Evolutionary conservation across 1,140 invertebrate species (phyloP), one percentile per base, ranked within the genome.

Genomic region (Microplitis demolitor): DNA sequence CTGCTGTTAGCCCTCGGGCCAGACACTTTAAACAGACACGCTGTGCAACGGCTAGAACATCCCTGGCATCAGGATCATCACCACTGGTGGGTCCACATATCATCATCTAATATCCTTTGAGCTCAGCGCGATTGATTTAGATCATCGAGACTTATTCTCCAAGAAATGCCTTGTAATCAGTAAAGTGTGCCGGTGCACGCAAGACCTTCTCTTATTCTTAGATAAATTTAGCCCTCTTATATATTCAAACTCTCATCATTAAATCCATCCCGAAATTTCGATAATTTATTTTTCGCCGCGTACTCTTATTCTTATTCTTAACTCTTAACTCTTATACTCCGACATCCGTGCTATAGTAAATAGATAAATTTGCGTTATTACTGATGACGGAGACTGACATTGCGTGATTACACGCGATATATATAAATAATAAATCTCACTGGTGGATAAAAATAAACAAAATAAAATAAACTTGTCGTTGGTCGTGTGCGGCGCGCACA

Each of bases 101-200:
- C 45, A 31, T 51, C 66, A 24, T 35, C 24, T 53, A 24, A 31
- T 6, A 8, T 53, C 66, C 63, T 11, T 45, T 67, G 16, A 31
- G 24, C 9, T 70, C 9, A 39, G 6, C 9, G 54, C 71, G 64
- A 72, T 72, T 72, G 71, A 72, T 72, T 72, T 72, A 72, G 51
- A 72, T 67, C 64, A 72, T 67, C 64, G 37, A 39, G 51, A 72
- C 45, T 35, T 9, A 39, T 45, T 4, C 24, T 45, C 4, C 6
- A 45, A 24, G 13, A 16, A 54, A 71, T 14, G 53, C 64, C 64
- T 67, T 72, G 71, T 72, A 72, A 67, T 67, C 53, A 54, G 33
- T 51, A 5, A 54, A 37, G 31, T 31, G 39, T 31, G 11, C 60
- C 45, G 50, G 14, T 72, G 39, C 71, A 72, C 71, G 71, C 71